Conservation (phyloP, 2,888 invertebrate species). For the Orgyia antiqua region DNA sequence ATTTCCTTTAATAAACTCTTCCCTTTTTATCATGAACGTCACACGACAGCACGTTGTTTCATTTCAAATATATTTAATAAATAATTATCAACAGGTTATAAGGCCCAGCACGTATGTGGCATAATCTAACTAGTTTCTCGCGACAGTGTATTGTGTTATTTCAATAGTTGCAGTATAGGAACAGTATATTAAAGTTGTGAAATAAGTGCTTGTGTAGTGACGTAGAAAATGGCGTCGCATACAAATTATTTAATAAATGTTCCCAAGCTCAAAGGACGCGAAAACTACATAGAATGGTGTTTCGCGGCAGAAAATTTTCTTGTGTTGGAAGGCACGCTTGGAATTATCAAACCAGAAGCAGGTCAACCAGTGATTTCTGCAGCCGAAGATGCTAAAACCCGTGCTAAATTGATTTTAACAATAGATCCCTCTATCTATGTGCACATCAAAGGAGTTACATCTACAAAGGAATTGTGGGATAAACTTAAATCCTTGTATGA, state of each 20-base stretch:
- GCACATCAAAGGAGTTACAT: slow-evolving; percentile 1
- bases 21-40: no score
- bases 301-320: slow-evolving; percentile 6
- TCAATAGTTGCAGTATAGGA: no score
- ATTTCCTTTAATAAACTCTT: no score
- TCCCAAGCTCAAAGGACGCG: background rate
- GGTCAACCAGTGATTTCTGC: background rate
- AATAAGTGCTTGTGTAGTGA: no score
- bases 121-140: no score
- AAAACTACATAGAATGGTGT: slow-evolving; percentile 1
- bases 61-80: no score
- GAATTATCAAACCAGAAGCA: slow-evolving; percentile 1
- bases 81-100: no score
- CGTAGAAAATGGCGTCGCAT: background rate
- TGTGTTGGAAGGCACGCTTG: slow-evolving; percentile 1
- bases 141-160: no score
- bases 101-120: no score
- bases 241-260: background rate
- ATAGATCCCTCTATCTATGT: slow-evolving; percentile 2
- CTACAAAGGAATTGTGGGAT: background rate
- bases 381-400: slow-evolving; percentile 3
- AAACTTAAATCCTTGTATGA: slow-evolving; percentile 3
- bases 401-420: slow-evolving; percentile 4
- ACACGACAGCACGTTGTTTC: no score
- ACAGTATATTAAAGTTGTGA: no score